Percentiles rank a stretch among this genome's conserved stretches.
Conservation (phyloP, 2,888 invertebrate species). For the Sminthurides aquaticus region DNA sequence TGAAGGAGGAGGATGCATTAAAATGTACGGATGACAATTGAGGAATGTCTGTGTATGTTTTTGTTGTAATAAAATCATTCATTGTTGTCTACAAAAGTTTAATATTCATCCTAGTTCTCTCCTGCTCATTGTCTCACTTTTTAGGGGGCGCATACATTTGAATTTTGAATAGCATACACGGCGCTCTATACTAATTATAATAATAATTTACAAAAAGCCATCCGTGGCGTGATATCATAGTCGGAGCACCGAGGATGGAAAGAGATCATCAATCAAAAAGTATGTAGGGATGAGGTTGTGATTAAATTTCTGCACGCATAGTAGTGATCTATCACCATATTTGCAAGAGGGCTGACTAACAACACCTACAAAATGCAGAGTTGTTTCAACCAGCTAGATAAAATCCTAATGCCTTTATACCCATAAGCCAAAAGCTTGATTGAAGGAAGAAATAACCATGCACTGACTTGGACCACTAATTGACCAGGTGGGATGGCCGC, state of each 20-base stretch:
- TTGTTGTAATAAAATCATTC: neutral
- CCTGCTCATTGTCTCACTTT: neutral
- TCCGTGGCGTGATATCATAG: too few species aligned
- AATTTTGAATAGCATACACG: neutral
- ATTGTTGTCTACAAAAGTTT: neutral
- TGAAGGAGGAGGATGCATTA: too few species aligned
- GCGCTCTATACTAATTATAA: too few species aligned
- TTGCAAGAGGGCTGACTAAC: too few species aligned
- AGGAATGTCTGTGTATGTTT: neutral
- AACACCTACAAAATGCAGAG: too few species aligned
- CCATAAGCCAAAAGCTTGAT: too few species aligned
- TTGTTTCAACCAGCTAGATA: too few species aligned
- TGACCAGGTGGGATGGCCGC: neutral
- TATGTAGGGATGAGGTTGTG: neutral
- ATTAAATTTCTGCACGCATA: neutral
- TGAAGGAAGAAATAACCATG: too few species aligned
- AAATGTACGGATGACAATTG: neutral
- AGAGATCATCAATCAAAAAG: neutral
- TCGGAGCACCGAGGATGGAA: too few species aligned
- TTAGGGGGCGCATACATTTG: neutral
- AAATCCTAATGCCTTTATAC: too few species aligned
- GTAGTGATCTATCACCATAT: too few species aligned
- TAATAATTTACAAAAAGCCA: too few species aligned
- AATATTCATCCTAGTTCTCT: neutral
- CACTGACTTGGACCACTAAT: neutral